Conservation (phyloP, 2,113 vertebrate species). For the Pollimyrus isidori region DNA sequence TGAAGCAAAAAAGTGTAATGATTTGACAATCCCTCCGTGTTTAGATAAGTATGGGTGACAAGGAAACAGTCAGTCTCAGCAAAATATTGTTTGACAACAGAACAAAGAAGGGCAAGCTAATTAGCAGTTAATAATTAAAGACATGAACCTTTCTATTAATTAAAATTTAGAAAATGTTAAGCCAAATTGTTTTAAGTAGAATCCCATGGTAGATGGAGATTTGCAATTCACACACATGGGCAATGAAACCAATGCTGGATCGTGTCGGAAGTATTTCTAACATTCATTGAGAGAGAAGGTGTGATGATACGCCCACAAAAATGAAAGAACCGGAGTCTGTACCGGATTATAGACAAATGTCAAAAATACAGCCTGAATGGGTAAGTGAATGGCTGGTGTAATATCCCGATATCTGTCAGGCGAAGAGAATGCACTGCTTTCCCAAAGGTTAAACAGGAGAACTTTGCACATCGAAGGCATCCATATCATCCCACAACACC, state of each 20-base stretch:
- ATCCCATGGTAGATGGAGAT: neutral
- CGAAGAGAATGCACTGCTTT: neutral
- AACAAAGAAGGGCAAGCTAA: neutral
- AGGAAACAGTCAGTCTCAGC: neutral
- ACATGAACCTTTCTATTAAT: neutral
- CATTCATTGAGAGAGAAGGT: neutral
- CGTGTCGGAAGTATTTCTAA: neutral
- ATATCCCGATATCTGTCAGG: neutral
- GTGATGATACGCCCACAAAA: neutral
- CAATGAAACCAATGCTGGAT: neutral
- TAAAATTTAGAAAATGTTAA: neutral
- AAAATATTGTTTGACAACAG: neutral
- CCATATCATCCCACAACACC: neutral
- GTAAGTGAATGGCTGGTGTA: neutral
- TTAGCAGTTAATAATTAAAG: slow-evolving; percentile 1
- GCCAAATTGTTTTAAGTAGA: neutral
- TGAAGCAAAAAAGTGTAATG: neutral
- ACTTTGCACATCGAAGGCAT: neutral
- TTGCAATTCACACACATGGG: neutral
- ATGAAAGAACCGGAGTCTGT: neutral
- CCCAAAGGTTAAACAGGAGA: neutral
- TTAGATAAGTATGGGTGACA: neutral
- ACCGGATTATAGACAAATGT: neutral
- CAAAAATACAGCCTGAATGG: neutral
- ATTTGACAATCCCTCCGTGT: neutral